These are phyloP conservation scores for Coremacera marginata DNA, from an alignment of 2,888 invertebrate species.

Conservation along the genomic window DNA sequence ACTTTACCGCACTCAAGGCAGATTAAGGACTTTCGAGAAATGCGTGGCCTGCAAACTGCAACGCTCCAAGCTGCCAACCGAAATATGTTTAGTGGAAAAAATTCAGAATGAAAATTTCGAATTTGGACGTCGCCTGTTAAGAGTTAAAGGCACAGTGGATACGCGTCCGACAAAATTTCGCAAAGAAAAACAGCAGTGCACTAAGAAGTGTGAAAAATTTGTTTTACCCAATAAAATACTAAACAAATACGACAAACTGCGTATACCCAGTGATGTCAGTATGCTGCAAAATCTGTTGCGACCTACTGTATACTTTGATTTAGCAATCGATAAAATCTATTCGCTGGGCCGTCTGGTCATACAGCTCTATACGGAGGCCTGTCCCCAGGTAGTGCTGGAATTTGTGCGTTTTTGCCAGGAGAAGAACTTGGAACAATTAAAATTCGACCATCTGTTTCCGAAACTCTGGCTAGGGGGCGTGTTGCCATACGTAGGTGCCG, in stretches of 20 bases:
- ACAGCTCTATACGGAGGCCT: constrained; percentile 64
- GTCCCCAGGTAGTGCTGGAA: constrained; percentile 62
- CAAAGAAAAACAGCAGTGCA: background rate
- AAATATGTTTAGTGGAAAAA: background rate
- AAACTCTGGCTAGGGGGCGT: constrained; percentile 63
- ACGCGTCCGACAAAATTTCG: background rate
- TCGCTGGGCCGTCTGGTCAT: constrained; percentile 58
- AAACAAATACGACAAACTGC: constrained; percentile 37
- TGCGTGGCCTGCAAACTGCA: background rate
- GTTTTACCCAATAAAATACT: constrained; percentile 32
- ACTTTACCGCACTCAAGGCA: background rate
- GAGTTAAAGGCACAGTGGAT: background rate
- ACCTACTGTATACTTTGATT: constrained; percentile 61
- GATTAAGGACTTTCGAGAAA: background rate
- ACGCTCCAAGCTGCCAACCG: background rate
- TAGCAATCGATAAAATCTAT: constrained; percentile 52
- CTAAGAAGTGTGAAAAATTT: constrained; percentile 6
- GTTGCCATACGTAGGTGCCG: constrained; percentile 50
- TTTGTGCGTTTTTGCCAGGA: constrained; percentile 59
- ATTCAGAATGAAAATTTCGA: background rate
- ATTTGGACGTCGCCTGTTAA: background rate
- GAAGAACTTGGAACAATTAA: constrained; percentile 44
- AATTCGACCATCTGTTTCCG: constrained; percentile 56
- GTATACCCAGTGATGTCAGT: constrained; percentile 26
- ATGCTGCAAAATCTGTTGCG: constrained; percentile 55